phyloP scores from a whole-genome alignment of 2,888 invertebrate species.

The Girardia tigrina region DNA sequence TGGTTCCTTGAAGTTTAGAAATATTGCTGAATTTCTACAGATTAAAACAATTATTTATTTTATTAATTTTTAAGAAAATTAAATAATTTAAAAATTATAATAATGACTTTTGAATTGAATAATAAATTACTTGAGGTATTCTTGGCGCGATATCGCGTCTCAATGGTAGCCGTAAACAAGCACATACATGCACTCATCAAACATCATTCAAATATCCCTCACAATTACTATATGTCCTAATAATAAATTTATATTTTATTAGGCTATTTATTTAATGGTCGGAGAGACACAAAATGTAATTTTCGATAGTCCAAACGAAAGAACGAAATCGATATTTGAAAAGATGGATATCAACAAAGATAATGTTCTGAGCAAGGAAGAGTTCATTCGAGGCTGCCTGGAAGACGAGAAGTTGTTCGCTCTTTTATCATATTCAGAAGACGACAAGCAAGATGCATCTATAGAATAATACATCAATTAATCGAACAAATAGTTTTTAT shows the following conservation, averaged over 20 bases:
- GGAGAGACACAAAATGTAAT: constrained; percentile 69
- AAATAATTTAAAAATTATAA: no score
- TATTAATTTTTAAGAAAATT: no score
- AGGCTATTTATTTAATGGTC: constrained; percentile 97
- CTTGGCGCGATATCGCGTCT: no score
- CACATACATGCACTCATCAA: no score
- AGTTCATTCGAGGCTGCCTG: constrained; percentile 83
- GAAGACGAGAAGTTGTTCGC: constrained; percentile 70
- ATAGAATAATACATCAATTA: not conserved
- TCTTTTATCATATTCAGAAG: constrained; percentile 37
- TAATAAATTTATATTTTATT: constrained; percentile 48
- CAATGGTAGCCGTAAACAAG: no score
- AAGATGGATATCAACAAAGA: constrained; percentile 98
- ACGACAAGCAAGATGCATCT: not conserved
- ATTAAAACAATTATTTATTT: no score
- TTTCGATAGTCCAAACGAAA: constrained; percentile 68
- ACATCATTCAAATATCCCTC: no score
- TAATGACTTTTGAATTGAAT: no score
- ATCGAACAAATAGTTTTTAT: not conserved
- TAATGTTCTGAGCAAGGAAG: constrained; percentile 85
- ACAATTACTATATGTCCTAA: no score
- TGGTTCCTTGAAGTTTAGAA: no score
- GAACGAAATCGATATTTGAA: constrained; percentile 90
- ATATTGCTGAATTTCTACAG: no score
- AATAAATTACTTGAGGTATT: no score